Evolutionary conservation across 2,113 vertebrate species (phyloP).

Genomic region (Callopanchax toddi): DNA sequence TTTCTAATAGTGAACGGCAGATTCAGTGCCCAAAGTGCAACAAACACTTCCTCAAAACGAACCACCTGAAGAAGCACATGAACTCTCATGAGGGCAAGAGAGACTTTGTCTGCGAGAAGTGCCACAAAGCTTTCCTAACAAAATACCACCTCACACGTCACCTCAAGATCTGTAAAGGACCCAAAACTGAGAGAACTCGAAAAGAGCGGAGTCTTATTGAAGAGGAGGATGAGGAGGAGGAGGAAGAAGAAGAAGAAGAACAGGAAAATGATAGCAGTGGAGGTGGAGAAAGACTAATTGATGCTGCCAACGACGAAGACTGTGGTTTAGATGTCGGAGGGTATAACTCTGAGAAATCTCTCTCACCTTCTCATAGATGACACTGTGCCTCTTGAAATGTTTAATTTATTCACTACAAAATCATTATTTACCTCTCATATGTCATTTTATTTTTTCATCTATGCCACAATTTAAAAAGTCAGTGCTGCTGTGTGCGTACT

Average conservation of each 20-base stretch:
- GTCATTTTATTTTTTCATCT: no score
- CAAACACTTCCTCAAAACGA: constrained; percentile 94
- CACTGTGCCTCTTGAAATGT: constrained; percentile 48
- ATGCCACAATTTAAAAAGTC: no score
- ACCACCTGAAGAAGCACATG: constrained; percentile 97
- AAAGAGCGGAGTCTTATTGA: constrained; percentile 85
- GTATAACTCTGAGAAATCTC: constrained; percentile 74
- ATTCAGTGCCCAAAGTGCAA: constrained; percentile 97
- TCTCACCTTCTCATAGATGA: constrained; percentile 69
- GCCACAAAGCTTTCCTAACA: constrained; percentile 96
- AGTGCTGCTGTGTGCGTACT: no score
- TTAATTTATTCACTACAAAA: constrained; percentile 51
- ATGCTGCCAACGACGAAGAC: constrained; percentile 64
- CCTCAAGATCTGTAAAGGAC: constrained; percentile 97
- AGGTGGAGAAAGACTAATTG: constrained; percentile 55
- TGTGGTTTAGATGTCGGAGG: constrained; percentile 71
- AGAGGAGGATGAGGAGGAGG: constrained; percentile 85
- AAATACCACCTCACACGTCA: constrained; percentile 98
- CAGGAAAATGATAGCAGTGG: constrained; percentile 65
- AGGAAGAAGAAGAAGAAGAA: constrained; percentile 70
- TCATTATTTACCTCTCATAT: neutral
- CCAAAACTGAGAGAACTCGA: constrained; percentile 81
- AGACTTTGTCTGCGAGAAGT: constrained; percentile 98
- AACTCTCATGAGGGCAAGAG: constrained; percentile 96
- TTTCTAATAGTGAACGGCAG: constrained; percentile 86